phyloP scores from a whole-genome alignment of 2,888 invertebrate species.

The Entomobrya proxima region DNA sequence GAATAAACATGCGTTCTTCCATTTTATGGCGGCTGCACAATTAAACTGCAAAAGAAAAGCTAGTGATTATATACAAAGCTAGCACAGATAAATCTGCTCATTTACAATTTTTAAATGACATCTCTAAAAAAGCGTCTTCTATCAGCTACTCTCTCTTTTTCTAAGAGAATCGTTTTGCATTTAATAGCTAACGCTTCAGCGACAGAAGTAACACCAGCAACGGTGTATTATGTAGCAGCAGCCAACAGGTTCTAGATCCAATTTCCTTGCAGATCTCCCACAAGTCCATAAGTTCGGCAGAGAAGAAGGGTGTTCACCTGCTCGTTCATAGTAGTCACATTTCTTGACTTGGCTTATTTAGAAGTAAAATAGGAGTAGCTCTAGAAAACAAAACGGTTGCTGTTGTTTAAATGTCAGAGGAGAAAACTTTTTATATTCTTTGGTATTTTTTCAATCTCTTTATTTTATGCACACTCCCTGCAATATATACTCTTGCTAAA shows the following conservation, averaged over 20 bases:
- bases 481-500: neutral
- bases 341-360: neutral
- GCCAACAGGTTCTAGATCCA: neutral
- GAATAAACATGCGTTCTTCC: neutral
- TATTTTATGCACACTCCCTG: slow-evolving; percentile 1
- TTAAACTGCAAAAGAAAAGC: too few relatives aligned
- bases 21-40: too few relatives aligned
- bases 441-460: neutral
- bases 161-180: too few relatives aligned
- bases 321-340: too few relatives aligned
- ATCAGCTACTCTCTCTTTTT: neutral
- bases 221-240: too few relatives aligned
- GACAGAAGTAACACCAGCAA: too few relatives aligned
- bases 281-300: too few relatives aligned
- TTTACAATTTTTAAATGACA: slow-evolving; percentile 1
- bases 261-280: neutral
- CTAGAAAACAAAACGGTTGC: neutral
- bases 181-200: too few relatives aligned
- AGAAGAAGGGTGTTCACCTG: neutral
- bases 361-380: too few relatives aligned
- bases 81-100: neutral
- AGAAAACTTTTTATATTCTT: too few relatives aligned
- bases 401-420: neutral
- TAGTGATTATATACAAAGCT: too few relatives aligned
- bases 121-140: neutral